A percentile compares a stretch with the other conserved stretches of the same genome.
Evolutionary conservation across 2,888 invertebrate genomes (phyloP).

Genomic region (Erebia aethiops): DNA sequence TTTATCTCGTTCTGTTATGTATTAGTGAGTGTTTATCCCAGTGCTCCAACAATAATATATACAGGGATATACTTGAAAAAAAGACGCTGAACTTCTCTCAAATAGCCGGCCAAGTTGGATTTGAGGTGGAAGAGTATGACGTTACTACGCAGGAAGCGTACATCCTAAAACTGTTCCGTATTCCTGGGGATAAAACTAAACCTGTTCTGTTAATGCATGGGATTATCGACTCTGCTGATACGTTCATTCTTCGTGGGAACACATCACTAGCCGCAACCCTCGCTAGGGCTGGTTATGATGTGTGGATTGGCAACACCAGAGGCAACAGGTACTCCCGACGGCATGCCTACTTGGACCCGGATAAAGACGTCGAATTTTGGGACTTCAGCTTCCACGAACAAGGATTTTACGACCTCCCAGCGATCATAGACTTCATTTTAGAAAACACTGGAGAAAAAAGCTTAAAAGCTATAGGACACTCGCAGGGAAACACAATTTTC

Average conservation of each 20-base stretch:
- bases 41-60: background rate
- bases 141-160: slow-evolving; percentile 52
- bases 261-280: slow-evolving; percentile 51
- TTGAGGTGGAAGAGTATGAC: slow-evolving; percentile 41
- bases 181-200: slow-evolving; percentile 44
- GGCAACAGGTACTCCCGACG: slow-evolving; percentile 83
- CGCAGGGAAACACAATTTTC: slow-evolving; percentile 83
- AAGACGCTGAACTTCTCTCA: slow-evolving; percentile 40
- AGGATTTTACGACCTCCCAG: slow-evolving; percentile 86
- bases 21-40: background rate
- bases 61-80: background rate
- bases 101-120: slow-evolving; percentile 43
- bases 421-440: slow-evolving; percentile 70
- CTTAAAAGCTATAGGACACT: slow-evolving; percentile 86
- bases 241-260: slow-evolving; percentile 50
- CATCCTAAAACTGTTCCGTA: slow-evolving; percentile 48
- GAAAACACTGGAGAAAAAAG: slow-evolving; percentile 69
- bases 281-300: slow-evolving; percentile 77
- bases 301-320: slow-evolving; percentile 66
- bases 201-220: slow-evolving; percentile 54
- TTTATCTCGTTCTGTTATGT: background rate
- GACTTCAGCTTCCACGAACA: slow-evolving; percentile 86
- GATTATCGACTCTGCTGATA: slow-evolving; percentile 50
- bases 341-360: slow-evolving; percentile 68
- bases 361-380: slow-evolving; percentile 67